Evolutionary conservation across 2,797 vertebrate genomes (phyloP), one percentile per base, ranked within the genome.

Genomic region (Megaceryle alcyon): DNA sequence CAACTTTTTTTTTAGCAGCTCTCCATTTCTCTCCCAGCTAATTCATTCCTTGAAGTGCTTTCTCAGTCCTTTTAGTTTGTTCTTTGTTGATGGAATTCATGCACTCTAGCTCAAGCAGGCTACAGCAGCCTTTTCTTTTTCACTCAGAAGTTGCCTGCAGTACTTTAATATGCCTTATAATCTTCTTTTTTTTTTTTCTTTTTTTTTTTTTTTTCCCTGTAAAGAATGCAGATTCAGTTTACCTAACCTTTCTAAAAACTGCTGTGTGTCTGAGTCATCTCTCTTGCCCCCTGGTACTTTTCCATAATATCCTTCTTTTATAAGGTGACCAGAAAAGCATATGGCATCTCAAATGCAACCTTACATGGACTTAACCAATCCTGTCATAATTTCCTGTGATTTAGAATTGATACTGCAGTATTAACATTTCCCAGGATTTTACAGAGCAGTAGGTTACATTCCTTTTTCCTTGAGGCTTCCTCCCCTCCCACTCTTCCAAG

Each of bases 301-400:
- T 97, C 87, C 49, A 79, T 86, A 93, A 91, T 94, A 94, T 84
- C 35, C 60, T 89, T 93, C 96, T 95, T 94, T 94, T 93, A 60
- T 90, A 92, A 92, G 79, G 73, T 92, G 92, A 91, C 90, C 97
- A 96, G 94, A 96, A 95, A 39, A 73, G 33, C 85, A 95, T 64
- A 81, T 51, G 80, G 59, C 81, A 69, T 94, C 95, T 82, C 82
- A 96, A 72, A 86, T 89, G 77, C 96, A 95, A 88, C 68, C 88
- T 97, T 93, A 68, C 51, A 66, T 94, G 60, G 96, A 80, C 88
- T 98, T 98, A 97, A 91, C 73, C 71, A 95, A 56, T 72, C 56
- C 77, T 88, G 46, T 92, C 96, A 95, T 94, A 96, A 97, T 97
- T 98, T 98, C 97, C 96, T 96, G 96, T 95, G 95, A 93, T 95